A percentile compares a stretch with the other conserved stretches of the same genome.
Conservation (phyloP, 1,140 invertebrate species). For the Lutraria rhynchaena region DNA sequence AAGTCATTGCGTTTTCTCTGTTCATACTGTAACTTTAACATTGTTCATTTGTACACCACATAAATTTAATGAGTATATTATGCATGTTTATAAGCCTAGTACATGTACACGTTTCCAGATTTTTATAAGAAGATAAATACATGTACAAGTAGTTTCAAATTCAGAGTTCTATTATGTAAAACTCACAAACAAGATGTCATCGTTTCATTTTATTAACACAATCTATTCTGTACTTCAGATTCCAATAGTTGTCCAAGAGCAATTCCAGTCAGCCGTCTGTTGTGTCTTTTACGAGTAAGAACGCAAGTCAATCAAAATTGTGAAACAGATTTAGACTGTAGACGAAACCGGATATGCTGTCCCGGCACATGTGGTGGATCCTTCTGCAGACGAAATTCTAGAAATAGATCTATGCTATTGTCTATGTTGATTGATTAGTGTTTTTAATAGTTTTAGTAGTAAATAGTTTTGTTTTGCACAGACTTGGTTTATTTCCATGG, state of each 20-base stretch:
- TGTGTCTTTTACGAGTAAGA: constrained; percentile 5
- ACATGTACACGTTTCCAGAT: neutral
- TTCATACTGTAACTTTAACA: neutral
- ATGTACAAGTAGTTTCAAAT: neutral
- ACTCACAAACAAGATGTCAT: neutral
- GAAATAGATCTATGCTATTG: constrained; percentile 8
- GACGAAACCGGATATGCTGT: constrained; percentile 22
- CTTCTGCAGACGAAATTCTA: constrained; percentile 8
- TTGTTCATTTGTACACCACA: neutral
- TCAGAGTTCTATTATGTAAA: neutral
- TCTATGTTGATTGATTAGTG: constrained; percentile 14
- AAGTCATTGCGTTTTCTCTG: constrained; percentile 2
- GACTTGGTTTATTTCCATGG: too few relatives aligned
- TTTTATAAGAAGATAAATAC: neutral
- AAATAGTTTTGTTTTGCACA: too few relatives aligned
- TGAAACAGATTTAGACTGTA: constrained; percentile 2
- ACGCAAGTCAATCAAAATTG: neutral
- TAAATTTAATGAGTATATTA: neutral
- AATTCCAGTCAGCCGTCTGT: neutral
- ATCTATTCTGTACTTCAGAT: constrained; percentile 1
- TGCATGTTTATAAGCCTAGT: neutral
- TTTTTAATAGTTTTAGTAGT: too few relatives aligned
- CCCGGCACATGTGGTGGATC: constrained; percentile 19
- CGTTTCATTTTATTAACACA: neutral
- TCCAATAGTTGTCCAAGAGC: constrained; percentile 15